Percentiles rank a stretch among this genome's conserved stretches.
Evolutionary conservation across 1,140 invertebrate genomes (phyloP).

Genomic region (Drosophila truncata): DNA sequence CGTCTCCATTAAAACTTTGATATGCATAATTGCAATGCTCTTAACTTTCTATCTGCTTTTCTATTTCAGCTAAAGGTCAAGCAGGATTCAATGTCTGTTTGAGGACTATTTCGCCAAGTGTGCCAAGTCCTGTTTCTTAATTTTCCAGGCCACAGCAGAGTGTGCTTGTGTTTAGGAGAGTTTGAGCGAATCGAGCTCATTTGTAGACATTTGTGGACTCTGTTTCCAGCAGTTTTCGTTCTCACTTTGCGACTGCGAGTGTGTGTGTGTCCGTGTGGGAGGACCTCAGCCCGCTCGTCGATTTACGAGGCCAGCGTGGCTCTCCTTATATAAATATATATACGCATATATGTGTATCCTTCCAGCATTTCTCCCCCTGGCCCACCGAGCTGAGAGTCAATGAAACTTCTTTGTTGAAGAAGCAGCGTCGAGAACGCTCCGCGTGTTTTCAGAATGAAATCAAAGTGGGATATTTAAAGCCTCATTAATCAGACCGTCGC

Average conservation of each 20-base stretch:
- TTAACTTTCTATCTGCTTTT: background rate
- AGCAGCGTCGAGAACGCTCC: conserved; percentile 43
- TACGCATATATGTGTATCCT: background rate
- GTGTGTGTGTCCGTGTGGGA: conserved; percentile 39
- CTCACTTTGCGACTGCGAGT: conserved; percentile 32
- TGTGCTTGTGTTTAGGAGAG: conserved; percentile 37
- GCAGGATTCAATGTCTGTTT: background rate
- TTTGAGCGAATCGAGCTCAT: conserved; percentile 21
- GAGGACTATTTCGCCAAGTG: conserved; percentile 34
- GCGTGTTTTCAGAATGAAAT: conserved; percentile 81
- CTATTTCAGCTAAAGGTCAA: background rate
- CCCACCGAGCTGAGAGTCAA: conserved; percentile 71
- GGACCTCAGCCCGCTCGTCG: conserved; percentile 34
- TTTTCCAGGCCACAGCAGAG: conserved; percentile 59
- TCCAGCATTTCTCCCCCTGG: conserved; percentile 12
- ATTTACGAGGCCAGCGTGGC: conserved; percentile 57
- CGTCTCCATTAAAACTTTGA: too few relatives aligned
- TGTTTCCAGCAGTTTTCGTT: conserved; percentile 55
- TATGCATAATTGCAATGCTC: background rate
- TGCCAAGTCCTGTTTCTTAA: conserved; percentile 44
- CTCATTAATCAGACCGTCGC: conserved; percentile 79
- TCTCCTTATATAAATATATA: conserved; percentile 12
- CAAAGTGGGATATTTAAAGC: conserved; percentile 85
- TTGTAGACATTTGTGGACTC: conserved; percentile 69
- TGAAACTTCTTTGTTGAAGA: conserved; percentile 79